phyloP scores from a whole-genome alignment of 2,888 invertebrate species.

The Temnothorax ravouxi region DNA sequence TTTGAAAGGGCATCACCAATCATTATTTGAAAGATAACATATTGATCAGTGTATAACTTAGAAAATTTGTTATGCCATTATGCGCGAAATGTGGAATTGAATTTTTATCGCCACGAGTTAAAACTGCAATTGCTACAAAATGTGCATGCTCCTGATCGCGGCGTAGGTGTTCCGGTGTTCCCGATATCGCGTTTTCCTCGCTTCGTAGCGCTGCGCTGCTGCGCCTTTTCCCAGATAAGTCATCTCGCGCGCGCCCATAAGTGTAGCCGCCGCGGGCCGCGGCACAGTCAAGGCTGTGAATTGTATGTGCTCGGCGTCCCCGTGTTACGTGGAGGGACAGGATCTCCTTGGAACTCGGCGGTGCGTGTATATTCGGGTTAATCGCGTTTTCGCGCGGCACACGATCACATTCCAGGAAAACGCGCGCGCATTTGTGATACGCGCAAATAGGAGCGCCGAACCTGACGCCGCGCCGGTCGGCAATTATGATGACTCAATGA shows the following conservation, averaged over 20 bases:
- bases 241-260: slow-evolving; percentile 7
- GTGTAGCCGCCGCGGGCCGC: not conserved
- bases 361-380: slow-evolving; percentile 55
- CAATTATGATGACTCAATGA: slow-evolving; percentile 53
- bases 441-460: slow-evolving; percentile 6
- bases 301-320: slow-evolving; percentile 54
- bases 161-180: slow-evolving; percentile 10
- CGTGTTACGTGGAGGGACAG: slow-evolving; percentile 65
- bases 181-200: not conserved
- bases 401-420: slow-evolving; percentile 64
- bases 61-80: no score
- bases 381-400: slow-evolving; percentile 61
- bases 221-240: slow-evolving; percentile 41
- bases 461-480: not conserved
- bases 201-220: not conserved
- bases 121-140: not conserved
- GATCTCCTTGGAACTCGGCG: slow-evolving; percentile 71
- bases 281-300: slow-evolving; percentile 70
- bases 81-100: not conserved
- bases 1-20: not conserved
- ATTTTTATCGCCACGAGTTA: not conserved
- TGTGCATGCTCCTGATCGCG: not conserved
- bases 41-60: not conserved
- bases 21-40: not conserved
- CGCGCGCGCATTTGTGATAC: not conserved